These are phyloP conservation scores for Liolophura sinensis DNA, from an alignment of 1,140 invertebrate species.

Conservation along the genomic window DNA sequence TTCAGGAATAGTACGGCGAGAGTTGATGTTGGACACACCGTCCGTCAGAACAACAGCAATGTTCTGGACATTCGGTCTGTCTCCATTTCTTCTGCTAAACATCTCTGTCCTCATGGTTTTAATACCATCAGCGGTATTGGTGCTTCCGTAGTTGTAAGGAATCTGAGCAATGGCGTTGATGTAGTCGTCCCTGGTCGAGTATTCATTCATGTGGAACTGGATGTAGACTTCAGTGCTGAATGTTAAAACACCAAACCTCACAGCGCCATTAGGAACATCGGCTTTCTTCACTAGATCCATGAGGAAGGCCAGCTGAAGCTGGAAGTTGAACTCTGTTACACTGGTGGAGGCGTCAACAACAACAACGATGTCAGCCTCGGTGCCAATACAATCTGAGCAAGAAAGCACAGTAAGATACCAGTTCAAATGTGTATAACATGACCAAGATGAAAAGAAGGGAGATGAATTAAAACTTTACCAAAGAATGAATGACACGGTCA, in stretches of 20 bases:
- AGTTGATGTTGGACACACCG: conserved; percentile 46
- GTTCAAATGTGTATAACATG: no score
- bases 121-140: conserved; percentile 41
- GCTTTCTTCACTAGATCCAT: conserved; percentile 27
- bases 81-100: conserved; percentile 42
- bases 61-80: conserved; percentile 43
- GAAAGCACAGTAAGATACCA: background rate
- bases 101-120: conserved; percentile 30
- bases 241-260: conserved; percentile 31
- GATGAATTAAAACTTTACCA: no score
- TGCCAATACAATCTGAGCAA: conserved; percentile 19
- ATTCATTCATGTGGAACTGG: conserved; percentile 39
- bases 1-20: conserved; percentile 34
- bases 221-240: conserved; percentile 39
- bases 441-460: no score
- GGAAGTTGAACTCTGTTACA: conserved; percentile 31
- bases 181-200: conserved; percentile 23
- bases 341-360: conserved; percentile 38
- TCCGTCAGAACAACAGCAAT: conserved; percentile 44
- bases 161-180: conserved; percentile 33
- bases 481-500: no score
- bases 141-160: conserved; percentile 38
- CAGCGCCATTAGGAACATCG: conserved; percentile 32
- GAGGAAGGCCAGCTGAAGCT: conserved; percentile 29
- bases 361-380: conserved; percentile 38